A percentile compares a stretch with the other conserved stretches of the same genome.
These are phyloP conservation scores for Caenorhabditis sp. DNA, from an alignment of 2,888 invertebrate genomes.

Conservation along the genomic window DNA sequence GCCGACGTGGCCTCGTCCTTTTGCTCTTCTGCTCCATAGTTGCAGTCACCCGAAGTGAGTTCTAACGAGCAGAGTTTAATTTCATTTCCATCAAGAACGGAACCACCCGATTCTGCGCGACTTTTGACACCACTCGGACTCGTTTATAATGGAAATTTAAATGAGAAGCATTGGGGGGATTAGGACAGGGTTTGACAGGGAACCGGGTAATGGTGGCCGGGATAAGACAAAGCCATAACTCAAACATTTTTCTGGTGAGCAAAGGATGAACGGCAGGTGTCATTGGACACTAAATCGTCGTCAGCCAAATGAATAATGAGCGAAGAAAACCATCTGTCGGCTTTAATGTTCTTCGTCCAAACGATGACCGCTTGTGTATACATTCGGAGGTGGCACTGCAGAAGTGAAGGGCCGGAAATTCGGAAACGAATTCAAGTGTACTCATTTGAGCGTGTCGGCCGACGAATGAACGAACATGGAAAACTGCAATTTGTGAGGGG, in stretches of 20 bases:
- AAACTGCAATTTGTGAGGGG: constrained; percentile 34
- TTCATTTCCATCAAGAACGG: constrained; percentile 40
- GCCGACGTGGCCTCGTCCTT: constrained; percentile 46
- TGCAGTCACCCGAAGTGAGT: constrained; percentile 42
- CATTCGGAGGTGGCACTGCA: background rate
- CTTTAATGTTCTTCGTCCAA: constrained; percentile 17
- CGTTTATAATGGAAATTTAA: background rate
- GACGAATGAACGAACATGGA: constrained; percentile 31
- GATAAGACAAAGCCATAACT: constrained; percentile 43
- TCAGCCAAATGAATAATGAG: constrained; percentile 36
- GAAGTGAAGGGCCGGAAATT: constrained; percentile 34
- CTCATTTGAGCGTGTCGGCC: constrained; percentile 32
- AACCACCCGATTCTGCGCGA: constrained; percentile 37
- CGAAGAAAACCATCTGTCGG: constrained; percentile 48
- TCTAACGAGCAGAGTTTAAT: constrained; percentile 41
- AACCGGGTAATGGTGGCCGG: constrained; percentile 13
- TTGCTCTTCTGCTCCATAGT: constrained; percentile 21
- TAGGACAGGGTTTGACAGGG: too few species aligned
- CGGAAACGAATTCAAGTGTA: constrained; percentile 41
- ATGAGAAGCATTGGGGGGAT: constrained; percentile 14
- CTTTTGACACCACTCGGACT: constrained; percentile 34
- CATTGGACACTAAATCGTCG: constrained; percentile 43
- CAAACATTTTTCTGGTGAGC: constrained; percentile 24
- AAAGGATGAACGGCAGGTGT: constrained; percentile 46
- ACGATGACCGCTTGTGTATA: constrained; percentile 24